Conservation (phyloP, 2,888 invertebrate species). For the Mimas tiliae region DNA sequence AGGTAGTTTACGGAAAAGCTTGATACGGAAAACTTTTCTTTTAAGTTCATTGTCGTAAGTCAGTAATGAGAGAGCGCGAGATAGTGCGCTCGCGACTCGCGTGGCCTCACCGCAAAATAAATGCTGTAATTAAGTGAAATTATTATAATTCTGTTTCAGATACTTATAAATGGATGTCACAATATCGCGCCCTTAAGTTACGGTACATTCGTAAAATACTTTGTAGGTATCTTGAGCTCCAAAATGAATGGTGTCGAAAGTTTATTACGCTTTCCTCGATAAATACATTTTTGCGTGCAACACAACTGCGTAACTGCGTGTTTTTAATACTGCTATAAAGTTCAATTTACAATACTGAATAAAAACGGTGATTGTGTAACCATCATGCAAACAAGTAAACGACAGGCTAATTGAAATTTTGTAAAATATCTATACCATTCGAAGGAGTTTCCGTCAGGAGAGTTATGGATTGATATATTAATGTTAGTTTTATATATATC, state of each 20-base stretch:
- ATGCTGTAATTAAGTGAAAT: conserved; percentile 82
- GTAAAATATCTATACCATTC: neutral
- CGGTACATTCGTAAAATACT: conserved; percentile 63
- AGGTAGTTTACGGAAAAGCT: conserved; percentile 53
- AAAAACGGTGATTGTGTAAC: conserved; percentile 11
- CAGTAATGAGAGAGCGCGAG: conserved; percentile 54
- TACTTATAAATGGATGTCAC: conserved; percentile 78
- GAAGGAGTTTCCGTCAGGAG: neutral
- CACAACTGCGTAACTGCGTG: no score
- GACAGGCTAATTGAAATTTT: neutral
- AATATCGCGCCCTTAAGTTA: conserved; percentile 70
- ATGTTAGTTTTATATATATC: no score
- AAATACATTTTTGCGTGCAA: conserved; percentile 24
- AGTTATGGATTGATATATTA: no score
- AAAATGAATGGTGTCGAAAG: conserved; percentile 47
- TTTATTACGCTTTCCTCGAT: conserved; percentile 39
- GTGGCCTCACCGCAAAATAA: conserved; percentile 72
- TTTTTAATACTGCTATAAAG: conserved; percentile 19
- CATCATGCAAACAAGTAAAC: conserved; percentile 4
- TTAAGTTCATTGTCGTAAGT: conserved; percentile 65
- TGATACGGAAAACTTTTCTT: conserved; percentile 70
- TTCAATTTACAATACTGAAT: conserved; percentile 10
- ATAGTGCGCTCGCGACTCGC: conserved; percentile 59
- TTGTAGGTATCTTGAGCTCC: conserved; percentile 52
- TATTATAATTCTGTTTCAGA: conserved; percentile 79